These are phyloP conservation scores for Rhyzopertha dominica DNA, from an alignment of 1,140 invertebrate genomes.

Conservation along the genomic window DNA sequence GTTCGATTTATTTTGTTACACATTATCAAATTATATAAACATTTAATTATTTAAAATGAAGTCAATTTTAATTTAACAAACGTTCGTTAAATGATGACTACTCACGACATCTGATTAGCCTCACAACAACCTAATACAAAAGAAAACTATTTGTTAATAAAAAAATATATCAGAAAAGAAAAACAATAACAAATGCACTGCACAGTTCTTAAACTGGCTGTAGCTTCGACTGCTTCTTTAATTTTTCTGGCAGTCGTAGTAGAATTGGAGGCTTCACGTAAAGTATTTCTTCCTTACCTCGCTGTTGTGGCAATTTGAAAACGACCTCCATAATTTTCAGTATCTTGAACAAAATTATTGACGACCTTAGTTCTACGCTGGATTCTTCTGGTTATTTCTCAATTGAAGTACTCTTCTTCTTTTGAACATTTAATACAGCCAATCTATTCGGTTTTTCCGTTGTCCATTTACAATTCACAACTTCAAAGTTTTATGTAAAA, in stretches of 20 bases:
- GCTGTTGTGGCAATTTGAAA: constrained; percentile 5
- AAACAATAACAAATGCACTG: too few relatives aligned
- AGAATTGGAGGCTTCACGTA: constrained; percentile 12
- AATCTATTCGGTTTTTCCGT: not conserved
- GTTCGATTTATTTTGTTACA: too few relatives aligned
- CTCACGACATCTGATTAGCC: too few relatives aligned
- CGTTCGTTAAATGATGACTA: too few relatives aligned
- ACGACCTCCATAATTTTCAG: constrained; percentile 11
- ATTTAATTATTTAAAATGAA: too few relatives aligned
- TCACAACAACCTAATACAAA: too few relatives aligned
- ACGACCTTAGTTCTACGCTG: constrained; percentile 5
- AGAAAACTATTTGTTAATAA: too few relatives aligned
- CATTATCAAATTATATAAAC: too few relatives aligned
- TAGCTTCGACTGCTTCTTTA: constrained; percentile 2
- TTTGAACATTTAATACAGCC: not conserved
- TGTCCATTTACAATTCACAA: too few relatives aligned
- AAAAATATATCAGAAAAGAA: too few relatives aligned
- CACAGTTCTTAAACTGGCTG: constrained; percentile 5
- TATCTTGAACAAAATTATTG: constrained; percentile 12
- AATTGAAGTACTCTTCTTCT: constrained; percentile 3
- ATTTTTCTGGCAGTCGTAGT: constrained; percentile 9
- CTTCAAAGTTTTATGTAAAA: too few relatives aligned
- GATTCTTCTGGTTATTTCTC: constrained; percentile 2
- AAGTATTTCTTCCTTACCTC: constrained; percentile 10
- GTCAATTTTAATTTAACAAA: too few relatives aligned